Base-by-base conservation (phyloP, 2,888 invertebrate genomes). In the Xylophagus ater region DNA sequence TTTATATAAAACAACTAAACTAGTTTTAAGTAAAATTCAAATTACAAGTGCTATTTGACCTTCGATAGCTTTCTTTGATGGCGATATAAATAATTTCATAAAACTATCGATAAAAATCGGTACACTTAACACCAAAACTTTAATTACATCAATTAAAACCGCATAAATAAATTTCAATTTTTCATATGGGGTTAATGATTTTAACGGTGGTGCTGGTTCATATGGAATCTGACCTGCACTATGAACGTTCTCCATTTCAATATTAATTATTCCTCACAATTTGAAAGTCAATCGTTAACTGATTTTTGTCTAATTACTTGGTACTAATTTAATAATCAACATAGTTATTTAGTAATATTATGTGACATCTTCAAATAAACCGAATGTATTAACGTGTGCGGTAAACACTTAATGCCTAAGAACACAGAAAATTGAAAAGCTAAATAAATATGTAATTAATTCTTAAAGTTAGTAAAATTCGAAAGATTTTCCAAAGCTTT, bases 191-290 rank as follows among this genome's bases (percentile, higher is more conserved):
- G 41, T 42, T 26, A 28, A 23, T 4, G 37, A 25, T 6, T 29
- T 30, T 6, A 37, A n/a, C 4, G 41, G 41, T 10, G 18, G 9
- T 9, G 48, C 47, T 15, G 31, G 25, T 18, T 30, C 30, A 20
- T 49, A 49, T 12, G 41, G 41, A 20, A 39, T 41, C 29, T 42
- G 38, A 4, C 49, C 48, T 14, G 44, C 45, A 34, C 44, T 48
- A 30, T 47, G 44, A 6, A 48, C 45, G 31, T 49, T 45, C 35
- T 46, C 34, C 48, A 49, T 49, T 14, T 30, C n/a, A 29, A 30
- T 37, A 23, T 28, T 20, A 19, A 37, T 4, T 21, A 17, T 20
- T 36, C 18, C 14, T n/a, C 13, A 34, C 15, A 20, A 26, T 28
- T 29, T 30, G 10, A 37, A 8, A 6, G 23, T 10, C 23, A 23